Evolutionary conservation across 2,888 invertebrate genomes (phyloP).

Genomic region (Synergus umbraculus): DNA sequence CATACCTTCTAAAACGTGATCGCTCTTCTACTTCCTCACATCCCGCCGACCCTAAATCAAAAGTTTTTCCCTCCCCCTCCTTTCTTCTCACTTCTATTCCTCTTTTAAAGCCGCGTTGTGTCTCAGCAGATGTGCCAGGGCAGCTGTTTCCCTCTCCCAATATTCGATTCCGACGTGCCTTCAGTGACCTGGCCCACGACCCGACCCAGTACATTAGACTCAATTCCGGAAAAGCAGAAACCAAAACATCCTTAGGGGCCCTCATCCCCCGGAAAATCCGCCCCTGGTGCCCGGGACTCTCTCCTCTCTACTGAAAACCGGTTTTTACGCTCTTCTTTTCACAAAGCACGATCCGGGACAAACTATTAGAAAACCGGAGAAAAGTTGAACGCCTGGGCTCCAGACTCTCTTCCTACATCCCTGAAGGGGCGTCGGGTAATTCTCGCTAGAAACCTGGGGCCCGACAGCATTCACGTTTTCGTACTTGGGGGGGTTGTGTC

Average conservation of each 20-base stretch:
- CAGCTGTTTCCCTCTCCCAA: slow-evolving; percentile 68
- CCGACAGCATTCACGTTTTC: slow-evolving; percentile 65
- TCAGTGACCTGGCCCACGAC: slow-evolving; percentile 50
- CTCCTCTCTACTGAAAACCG: neutral
- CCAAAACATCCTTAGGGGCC: slow-evolving; percentile 35
- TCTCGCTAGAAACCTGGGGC: slow-evolving; percentile 56
- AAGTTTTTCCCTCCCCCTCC: slow-evolving; percentile 26
- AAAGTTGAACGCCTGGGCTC: slow-evolving; percentile 43
- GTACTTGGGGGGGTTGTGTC: slow-evolving; percentile 64
- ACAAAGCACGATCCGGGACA: neutral
- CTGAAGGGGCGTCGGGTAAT: slow-evolving; percentile 58
- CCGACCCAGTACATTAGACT: neutral
- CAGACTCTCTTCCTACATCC: slow-evolving; percentile 46
- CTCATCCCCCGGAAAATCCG: neutral
- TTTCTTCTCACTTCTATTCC: slow-evolving; percentile 48
- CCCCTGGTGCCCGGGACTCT: neutral
- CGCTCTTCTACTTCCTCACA: slow-evolving; percentile 23
- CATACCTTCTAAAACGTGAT: neutral
- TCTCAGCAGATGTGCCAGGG: slow-evolving; percentile 73
- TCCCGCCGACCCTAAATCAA: slow-evolving; percentile 32
- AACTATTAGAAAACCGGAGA: too few relatives aligned
- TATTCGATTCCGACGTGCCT: slow-evolving; percentile 52
- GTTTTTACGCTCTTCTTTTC: neutral
- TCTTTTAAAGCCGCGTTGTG: slow-evolving; percentile 46
- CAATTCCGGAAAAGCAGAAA: slow-evolving; percentile 24